Evolutionary conservation across 2,797 vertebrate genomes (phyloP).

Genomic region (Liasis olivaceus): DNA sequence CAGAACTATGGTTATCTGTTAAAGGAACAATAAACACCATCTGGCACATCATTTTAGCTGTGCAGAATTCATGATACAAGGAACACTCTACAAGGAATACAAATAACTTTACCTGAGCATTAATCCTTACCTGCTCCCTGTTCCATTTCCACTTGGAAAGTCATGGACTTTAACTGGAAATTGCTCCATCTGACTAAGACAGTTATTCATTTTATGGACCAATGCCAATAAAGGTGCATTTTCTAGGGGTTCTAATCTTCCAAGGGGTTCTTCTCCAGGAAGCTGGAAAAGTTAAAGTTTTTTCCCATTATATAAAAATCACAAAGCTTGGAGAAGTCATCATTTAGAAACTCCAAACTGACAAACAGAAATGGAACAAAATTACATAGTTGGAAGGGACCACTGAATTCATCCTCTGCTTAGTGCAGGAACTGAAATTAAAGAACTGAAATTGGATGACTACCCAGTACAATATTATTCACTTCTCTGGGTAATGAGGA

Average conservation of each 20-base stretch:
- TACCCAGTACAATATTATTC: background rate
- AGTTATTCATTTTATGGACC: slow-evolving; percentile 99
- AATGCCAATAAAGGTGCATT: slow-evolving; percentile 89
- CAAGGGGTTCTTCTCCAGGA: slow-evolving; percentile 88
- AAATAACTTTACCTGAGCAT: slow-evolving; percentile 60
- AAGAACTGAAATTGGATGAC: background rate
- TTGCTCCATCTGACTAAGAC: slow-evolving; percentile 98
- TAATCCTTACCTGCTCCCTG: slow-evolving; percentile 95
- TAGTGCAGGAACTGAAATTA: background rate
- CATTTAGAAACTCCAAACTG: background rate
- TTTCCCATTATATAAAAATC: slow-evolving; percentile 2
- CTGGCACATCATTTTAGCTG: background rate
- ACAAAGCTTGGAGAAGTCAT: background rate
- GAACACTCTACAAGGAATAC: background rate
- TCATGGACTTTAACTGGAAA: slow-evolving; percentile 99
- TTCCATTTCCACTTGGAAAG: slow-evolving; percentile 98
- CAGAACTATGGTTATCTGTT: background rate
- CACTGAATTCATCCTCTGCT: background rate
- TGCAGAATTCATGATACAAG: background rate
- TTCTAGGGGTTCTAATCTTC: slow-evolving; percentile 88
- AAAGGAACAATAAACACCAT: background rate
- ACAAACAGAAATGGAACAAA: background rate
- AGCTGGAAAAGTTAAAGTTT: slow-evolving; percentile 74
- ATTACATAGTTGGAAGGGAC: background rate
- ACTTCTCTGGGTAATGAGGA: background rate